Conservation (phyloP, 2,113 vertebrate species). For the Myxocyprinus asiaticus region DNA sequence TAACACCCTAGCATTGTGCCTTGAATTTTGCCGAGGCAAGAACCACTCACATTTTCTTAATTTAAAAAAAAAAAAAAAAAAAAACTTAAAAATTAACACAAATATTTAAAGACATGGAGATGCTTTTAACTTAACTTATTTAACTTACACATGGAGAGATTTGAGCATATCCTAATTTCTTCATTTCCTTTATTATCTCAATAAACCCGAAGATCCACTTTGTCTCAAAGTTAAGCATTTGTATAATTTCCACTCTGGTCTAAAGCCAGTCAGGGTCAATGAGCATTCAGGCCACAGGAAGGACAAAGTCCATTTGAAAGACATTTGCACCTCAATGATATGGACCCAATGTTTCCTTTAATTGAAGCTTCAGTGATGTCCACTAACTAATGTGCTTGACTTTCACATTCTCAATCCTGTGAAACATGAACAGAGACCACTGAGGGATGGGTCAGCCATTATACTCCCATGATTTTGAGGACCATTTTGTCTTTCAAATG, state of each 20-base stretch:
- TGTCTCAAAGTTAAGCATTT: slow-evolving; percentile 26
- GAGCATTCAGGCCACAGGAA: slow-evolving; percentile 55
- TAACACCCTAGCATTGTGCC: no score
- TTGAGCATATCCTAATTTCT: background rate
- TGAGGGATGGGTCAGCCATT: slow-evolving; percentile 54
- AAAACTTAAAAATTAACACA: background rate
- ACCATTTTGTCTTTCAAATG: slow-evolving; percentile 2
- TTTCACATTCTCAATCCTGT: slow-evolving; percentile 16
- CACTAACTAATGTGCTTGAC: slow-evolving; percentile 38
- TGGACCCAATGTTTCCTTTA: slow-evolving; percentile 41
- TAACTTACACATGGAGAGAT: slow-evolving; percentile 10
- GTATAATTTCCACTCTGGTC: slow-evolving; percentile 23
- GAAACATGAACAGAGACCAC: slow-evolving; percentile 23
- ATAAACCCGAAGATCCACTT: slow-evolving; percentile 15
- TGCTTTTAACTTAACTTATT: background rate
- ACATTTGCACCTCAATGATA: slow-evolving; percentile 54
- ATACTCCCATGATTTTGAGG: background rate
- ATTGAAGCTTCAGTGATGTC: slow-evolving; percentile 48
- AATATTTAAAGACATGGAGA: background rate
- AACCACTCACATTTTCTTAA: no score
- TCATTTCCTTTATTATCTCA: slow-evolving; percentile 28
- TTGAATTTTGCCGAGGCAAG: no score
- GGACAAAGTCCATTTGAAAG: slow-evolving; percentile 45
- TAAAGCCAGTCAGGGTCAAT: slow-evolving; percentile 14
- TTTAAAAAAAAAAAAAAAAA: no score